Conservation (phyloP, 2,797 vertebrate genomes). For the Halcyon badia region DNA sequence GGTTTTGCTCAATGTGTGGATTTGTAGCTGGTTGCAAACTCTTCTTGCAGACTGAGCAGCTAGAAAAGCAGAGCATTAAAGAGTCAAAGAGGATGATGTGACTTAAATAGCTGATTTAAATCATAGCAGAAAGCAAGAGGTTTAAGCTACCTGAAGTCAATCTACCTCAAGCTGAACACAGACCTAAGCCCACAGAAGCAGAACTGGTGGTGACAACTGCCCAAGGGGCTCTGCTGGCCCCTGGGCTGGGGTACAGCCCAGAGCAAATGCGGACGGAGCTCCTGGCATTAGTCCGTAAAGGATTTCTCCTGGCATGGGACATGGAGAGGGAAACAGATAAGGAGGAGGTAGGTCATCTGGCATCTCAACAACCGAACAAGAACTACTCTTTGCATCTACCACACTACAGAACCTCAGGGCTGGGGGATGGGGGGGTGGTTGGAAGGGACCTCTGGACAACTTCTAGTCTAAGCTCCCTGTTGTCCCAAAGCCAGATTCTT, state of each 20-base stretch:
- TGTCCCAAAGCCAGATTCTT: background rate
- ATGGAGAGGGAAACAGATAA: accelerated
- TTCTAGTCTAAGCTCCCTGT: background rate
- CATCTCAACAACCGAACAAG: background rate
- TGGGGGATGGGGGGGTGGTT: too few relatives aligned
- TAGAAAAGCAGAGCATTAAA: background rate
- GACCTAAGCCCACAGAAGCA: background rate
- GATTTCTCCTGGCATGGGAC: background rate
- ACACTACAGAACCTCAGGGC: background rate
- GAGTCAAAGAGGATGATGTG: background rate
- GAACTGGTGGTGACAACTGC: accelerated
- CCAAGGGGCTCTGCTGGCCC: background rate
- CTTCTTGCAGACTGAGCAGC: background rate
- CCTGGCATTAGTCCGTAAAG: accelerated
- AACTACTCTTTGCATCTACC: background rate
- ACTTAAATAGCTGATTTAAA: background rate
- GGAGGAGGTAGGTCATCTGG: background rate
- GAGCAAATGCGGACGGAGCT: accelerated
- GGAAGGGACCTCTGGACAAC: background rate
- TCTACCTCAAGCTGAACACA: background rate
- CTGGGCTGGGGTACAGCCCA: background rate
- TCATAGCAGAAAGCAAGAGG: background rate
- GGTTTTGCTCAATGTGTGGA: background rate
- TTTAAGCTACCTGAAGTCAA: background rate
- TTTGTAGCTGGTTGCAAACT: background rate